These are phyloP conservation scores for Platyura marginata DNA, from an alignment of 1,140 invertebrate genomes.

Conservation along the genomic window DNA sequence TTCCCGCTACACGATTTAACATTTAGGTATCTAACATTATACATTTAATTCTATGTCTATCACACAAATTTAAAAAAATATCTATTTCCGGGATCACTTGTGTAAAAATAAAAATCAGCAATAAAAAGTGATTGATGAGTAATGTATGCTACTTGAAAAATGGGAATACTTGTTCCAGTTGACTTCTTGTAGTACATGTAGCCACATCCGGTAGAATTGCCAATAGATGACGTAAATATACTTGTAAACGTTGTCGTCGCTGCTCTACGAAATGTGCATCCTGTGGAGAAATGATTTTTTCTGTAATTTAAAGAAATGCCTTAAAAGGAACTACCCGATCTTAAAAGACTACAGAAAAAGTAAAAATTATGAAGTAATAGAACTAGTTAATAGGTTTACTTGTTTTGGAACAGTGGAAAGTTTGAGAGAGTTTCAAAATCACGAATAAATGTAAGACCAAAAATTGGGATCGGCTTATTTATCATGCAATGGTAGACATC, in stretches of 20 bases:
- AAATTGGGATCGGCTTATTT: too few species aligned
- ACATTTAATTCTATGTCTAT: too few species aligned
- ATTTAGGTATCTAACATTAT: too few species aligned
- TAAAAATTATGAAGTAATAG: not conserved
- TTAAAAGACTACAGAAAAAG: not conserved
- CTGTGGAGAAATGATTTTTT: constrained; percentile 25
- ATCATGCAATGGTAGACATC: too few species aligned
- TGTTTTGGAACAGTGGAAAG: not conserved
- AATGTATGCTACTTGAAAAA: constrained; percentile 21
- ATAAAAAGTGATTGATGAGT: too few species aligned
- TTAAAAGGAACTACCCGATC: not conserved
- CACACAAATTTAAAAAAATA: too few species aligned
- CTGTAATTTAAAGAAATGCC: not conserved
- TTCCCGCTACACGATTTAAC: too few species aligned
- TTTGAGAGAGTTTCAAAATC: too few species aligned
- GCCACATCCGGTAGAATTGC: constrained; percentile 46
- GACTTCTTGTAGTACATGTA: constrained; percentile 26
- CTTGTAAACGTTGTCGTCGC: constrained; percentile 49
- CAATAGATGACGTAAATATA: constrained; percentile 53
- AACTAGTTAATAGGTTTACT: not conserved
- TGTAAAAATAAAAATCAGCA: too few species aligned
- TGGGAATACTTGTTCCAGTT: constrained; percentile 17
- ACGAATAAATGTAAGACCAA: too few species aligned
- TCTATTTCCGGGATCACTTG: too few species aligned
- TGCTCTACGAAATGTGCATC: constrained; percentile 64